Evolutionary conservation across 2,113 vertebrate genomes (phyloP), one percentile per base, ranked within the genome.

Genomic region (Mandrillus leucophaeus): DNA sequence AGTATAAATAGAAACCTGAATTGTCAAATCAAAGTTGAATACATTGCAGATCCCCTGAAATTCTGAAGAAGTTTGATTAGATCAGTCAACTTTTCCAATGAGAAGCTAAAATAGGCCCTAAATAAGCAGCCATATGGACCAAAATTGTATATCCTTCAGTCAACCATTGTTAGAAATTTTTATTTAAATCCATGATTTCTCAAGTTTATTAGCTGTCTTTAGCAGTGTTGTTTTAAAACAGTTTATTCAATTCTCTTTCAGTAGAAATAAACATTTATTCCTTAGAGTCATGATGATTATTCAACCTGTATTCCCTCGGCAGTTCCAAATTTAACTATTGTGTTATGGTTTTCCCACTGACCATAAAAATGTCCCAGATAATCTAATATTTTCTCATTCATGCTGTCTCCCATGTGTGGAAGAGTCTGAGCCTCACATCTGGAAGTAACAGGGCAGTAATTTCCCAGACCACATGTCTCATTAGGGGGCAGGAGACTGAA

Each of bases 241-340:
- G 70, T 95, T 97, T 85, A 88, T 90, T 95, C 64, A 88, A 82
- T 90, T 97, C 85, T 40, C 76, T 94, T 93, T 96, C 93, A 94
- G 66, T 85, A 81, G 76, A 96, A 96, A 93, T 95, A 97, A 96
- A 81, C 84, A 79, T 78, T 96, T 93, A 82, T 93, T 96, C n/a
- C 22, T 96, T 95, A 66, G 30, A 81, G 55, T 92, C 95, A 90
- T 96, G 61, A 96, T 95, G 80, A 94, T 93, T 90, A 90, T 93
- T 95, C 79, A 97, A 93, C 87, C 93, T 95, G 57, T 96, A 87
- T 81, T 94, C 76, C 57, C 96, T 89, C 85, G 90, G 32, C n/a
- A 88, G 57, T 93, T 96, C 64, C 90, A 88, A 81, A 93, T 93
- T 97, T 97, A 95, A 97, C 84, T 94, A 68, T 81, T 76, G 12